These are phyloP conservation scores for Pyrocephalus nanus DNA, from an alignment of 2,797 vertebrate genomes.

Conservation along the genomic window DNA sequence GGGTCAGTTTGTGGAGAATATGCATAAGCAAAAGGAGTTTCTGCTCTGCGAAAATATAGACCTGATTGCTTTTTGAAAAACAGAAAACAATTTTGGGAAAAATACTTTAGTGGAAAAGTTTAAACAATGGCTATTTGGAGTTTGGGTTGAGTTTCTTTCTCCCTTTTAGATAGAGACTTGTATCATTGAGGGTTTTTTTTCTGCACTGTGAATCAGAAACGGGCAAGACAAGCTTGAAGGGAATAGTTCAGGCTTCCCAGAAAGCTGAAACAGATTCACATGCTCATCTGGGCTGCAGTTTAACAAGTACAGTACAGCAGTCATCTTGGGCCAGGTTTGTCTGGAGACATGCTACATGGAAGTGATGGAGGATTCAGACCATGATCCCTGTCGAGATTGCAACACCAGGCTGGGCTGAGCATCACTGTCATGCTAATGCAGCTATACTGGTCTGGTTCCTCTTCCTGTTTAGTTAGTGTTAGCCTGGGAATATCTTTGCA, in stretches of 20 bases:
- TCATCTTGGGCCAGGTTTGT: neutral
- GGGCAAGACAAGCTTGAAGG: neutral
- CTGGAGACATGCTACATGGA: fast-evolving
- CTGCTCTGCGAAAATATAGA: neutral
- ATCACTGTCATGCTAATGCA: neutral
- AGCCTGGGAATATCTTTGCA: neutral
- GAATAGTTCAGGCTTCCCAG: neutral
- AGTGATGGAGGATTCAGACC: neutral
- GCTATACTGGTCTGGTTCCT: neutral
- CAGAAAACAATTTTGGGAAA: neutral
- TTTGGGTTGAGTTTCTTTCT: neutral
- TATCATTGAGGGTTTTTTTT: neutral
- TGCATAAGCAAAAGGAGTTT: neutral
- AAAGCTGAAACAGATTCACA: neutral
- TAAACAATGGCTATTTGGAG: neutral
- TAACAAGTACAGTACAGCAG: neutral
- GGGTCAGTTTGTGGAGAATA: neutral
- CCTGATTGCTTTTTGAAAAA: neutral
- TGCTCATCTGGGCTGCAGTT: neutral
- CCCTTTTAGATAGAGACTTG: neutral
- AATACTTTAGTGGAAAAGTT: neutral
- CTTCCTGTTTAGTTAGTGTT: neutral
- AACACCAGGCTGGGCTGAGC: neutral
- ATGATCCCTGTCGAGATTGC: neutral
- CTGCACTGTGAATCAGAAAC: neutral